phyloP scores from a whole-genome alignment of 1,140 invertebrate genomes.

The Pseudomyrmex flavicornis region DNA sequence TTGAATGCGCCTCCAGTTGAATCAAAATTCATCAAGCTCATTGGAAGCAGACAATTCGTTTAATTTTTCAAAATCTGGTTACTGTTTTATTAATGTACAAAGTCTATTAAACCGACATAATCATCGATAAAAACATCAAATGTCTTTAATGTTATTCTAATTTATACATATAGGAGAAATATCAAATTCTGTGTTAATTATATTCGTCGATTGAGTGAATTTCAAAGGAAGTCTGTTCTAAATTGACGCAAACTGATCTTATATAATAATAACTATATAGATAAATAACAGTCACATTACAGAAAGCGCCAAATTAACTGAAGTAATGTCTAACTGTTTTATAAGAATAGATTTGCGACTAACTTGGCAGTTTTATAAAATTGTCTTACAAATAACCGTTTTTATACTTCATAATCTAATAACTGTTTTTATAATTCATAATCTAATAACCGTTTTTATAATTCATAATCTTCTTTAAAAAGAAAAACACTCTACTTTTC shows the following conservation, averaged over 20 bases:
- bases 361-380: background rate
- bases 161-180: background rate
- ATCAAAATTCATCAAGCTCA: slow-evolving; percentile 31
- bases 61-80: background rate
- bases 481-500: too few relatives aligned
- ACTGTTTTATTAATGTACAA: background rate
- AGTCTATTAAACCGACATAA: background rate
- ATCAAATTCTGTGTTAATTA: background rate
- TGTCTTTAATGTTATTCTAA: background rate
- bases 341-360: background rate
- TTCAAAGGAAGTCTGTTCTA: background rate
- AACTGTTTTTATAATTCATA: too few relatives aligned
- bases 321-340: background rate
- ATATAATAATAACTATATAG: slow-evolving; percentile 6
- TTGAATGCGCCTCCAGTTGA: slow-evolving; percentile 27
- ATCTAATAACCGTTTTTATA: too few relatives aligned
- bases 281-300: slow-evolving; percentile 9
- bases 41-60: background rate
- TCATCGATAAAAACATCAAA: background rate
- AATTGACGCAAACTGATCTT: background rate
- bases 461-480: too few relatives aligned
- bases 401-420: too few relatives aligned
- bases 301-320: slow-evolving; percentile 1
- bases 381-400: too few relatives aligned
- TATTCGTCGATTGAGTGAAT: background rate